These are phyloP conservation scores for Sesamia inferens DNA, from an alignment of 2,888 invertebrate species.

Conservation along the genomic window DNA sequence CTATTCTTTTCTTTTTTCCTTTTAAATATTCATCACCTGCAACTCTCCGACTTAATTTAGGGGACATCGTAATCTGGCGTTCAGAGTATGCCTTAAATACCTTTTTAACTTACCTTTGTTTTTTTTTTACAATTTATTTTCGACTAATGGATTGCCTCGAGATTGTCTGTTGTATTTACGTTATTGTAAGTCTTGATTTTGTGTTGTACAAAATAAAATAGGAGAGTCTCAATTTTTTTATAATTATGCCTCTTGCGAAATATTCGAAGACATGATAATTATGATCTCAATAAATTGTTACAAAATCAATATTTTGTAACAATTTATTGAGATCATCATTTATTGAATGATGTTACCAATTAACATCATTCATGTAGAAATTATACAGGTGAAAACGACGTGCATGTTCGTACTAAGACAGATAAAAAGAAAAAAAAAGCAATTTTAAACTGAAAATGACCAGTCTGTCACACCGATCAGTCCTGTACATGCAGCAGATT, in stretches of 20 bases:
- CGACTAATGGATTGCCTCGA: conserved; percentile 54
- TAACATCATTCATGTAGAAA: too few relatives aligned
- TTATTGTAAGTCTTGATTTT: conserved; percentile 22
- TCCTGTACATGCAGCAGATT: too few relatives aligned
- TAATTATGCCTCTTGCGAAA: not conserved
- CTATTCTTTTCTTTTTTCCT: conserved; percentile 61
- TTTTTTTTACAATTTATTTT: conserved; percentile 61
- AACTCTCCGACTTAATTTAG: conserved; percentile 76
- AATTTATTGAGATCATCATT: too few relatives aligned
- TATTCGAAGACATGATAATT: not conserved
- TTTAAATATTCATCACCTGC: conserved; percentile 80
- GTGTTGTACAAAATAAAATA: not conserved
- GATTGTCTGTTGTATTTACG: conserved; percentile 20
- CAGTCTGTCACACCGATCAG: too few relatives aligned
- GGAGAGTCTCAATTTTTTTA: too few relatives aligned
- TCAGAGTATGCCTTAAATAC: conserved; percentile 75
- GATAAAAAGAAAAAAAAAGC: too few relatives aligned
- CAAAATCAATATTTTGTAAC: too few relatives aligned
- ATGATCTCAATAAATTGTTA: too few relatives aligned
- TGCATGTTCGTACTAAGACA: too few relatives aligned
- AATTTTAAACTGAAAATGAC: too few relatives aligned
- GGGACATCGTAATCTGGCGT: conserved; percentile 76
- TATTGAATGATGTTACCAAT: too few relatives aligned
- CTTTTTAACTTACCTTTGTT: conserved; percentile 73
- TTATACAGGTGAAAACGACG: too few relatives aligned